Evolutionary conservation across 2,113 vertebrate genomes (phyloP).

Genomic region (Odontophorus gujanensis): DNA sequence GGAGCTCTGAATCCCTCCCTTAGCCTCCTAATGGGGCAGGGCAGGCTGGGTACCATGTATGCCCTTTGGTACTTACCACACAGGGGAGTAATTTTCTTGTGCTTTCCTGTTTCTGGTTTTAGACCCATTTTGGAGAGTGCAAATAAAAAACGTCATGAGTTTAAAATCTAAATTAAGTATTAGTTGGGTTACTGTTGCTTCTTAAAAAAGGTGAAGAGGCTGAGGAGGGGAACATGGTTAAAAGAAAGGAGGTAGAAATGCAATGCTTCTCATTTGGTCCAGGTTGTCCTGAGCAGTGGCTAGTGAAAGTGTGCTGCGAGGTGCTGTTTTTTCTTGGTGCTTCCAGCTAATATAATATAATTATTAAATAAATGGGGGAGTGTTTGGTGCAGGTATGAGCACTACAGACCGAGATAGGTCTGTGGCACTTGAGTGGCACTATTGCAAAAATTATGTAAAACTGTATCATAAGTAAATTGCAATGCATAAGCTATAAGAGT

Average conservation of each 20-base stretch:
- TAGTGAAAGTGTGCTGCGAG: background rate
- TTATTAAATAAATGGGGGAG: background rate
- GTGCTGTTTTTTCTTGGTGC: background rate
- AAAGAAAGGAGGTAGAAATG: background rate
- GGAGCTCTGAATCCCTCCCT: background rate
- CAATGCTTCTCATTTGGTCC: background rate
- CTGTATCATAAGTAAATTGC: background rate
- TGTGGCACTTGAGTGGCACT: background rate
- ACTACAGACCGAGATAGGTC: background rate
- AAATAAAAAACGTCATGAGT: background rate
- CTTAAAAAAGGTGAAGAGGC: background rate
- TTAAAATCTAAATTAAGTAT: background rate
- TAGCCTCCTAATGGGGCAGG: fast-evolving
- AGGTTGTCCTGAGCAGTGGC: background rate
- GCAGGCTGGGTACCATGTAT: background rate
- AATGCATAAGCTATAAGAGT: background rate
- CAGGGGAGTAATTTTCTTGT: background rate
- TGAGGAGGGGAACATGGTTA: background rate
- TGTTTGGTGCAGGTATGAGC: background rate
- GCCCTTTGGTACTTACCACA: fast-evolving
- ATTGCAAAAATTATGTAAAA: fast-evolving
- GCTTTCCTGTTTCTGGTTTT: background rate
- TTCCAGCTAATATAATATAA: background rate
- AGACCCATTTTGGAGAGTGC: background rate
- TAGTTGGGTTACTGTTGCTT: background rate